phyloP scores from a whole-genome alignment of 2,888 invertebrate genomes.

The Ennomos fuscantarius region DNA sequence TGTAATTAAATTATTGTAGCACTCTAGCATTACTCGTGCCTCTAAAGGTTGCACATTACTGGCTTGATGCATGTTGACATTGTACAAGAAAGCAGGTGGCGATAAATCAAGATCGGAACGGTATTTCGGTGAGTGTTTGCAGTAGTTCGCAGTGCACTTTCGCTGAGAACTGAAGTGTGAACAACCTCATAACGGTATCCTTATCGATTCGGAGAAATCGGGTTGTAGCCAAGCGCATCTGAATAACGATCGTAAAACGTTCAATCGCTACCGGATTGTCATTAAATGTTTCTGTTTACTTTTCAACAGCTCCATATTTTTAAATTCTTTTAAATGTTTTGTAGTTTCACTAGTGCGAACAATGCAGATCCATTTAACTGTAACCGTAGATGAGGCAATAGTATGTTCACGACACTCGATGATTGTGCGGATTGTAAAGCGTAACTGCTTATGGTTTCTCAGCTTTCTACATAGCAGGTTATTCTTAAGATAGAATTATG shows the following conservation, averaged over 20 bases:
- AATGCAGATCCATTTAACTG: neutral
- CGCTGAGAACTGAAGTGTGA: slow-evolving; percentile 36
- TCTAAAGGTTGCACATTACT: slow-evolving; percentile 13
- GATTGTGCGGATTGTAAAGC: slow-evolving; percentile 30
- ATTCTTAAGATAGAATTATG: slow-evolving; percentile 40
- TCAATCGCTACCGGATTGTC: slow-evolving; percentile 20
- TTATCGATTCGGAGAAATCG: slow-evolving; percentile 39
- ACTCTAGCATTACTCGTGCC: slow-evolving; percentile 25
- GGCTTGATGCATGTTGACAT: slow-evolving; percentile 4
- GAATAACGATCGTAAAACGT: slow-evolving; percentile 26
- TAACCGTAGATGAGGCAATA: slow-evolving; percentile 5
- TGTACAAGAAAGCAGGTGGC: slow-evolving; percentile 2
- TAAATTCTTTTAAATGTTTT: neutral
- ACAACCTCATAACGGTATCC: slow-evolving; percentile 40
- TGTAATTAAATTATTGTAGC: slow-evolving; percentile 64
- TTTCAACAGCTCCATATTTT: slow-evolving; percentile 1
- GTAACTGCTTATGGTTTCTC: slow-evolving; percentile 30
- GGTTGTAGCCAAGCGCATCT: slow-evolving; percentile 22
- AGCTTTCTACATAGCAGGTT: slow-evolving; percentile 37
- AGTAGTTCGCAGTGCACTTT: slow-evolving; percentile 36
- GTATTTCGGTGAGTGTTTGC: slow-evolving; percentile 22
- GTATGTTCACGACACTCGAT: slow-evolving; percentile 4
- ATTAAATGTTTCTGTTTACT: slow-evolving; percentile 6
- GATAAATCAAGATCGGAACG: slow-evolving; percentile 29
- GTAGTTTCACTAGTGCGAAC: too few species aligned